These are phyloP conservation scores for Hydrolagus colliei DNA, from an alignment of 2,797 vertebrate species.

Conservation along the genomic window DNA sequence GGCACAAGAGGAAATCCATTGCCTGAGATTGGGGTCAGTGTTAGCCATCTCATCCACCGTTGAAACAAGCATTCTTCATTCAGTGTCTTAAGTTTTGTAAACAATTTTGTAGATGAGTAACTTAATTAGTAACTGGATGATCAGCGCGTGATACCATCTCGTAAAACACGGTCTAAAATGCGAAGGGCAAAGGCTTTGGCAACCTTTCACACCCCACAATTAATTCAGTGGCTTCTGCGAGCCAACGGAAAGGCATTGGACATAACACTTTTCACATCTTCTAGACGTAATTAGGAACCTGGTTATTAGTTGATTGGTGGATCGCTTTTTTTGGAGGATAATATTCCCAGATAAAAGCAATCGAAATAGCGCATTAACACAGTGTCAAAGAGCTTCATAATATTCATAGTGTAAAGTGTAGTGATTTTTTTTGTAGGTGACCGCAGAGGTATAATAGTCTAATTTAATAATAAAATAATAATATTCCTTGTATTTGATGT, in stretches of 20 bases:
- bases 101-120: not conserved
- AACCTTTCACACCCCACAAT: not conserved
- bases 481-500: too few species aligned
- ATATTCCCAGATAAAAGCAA: too few species aligned
- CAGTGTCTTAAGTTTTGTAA: not conserved
- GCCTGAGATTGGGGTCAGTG: not conserved
- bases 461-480: too few species aligned
- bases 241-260: not conserved
- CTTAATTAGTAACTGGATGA: not conserved
- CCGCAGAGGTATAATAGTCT: too few species aligned
- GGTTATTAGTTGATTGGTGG: too few species aligned
- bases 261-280: too few species aligned
- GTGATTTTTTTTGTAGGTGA: too few species aligned
- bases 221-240: not conserved
- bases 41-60: not conserved
- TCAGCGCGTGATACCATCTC: conserved; percentile 1
- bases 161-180: not conserved
- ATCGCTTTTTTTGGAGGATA: too few species aligned
- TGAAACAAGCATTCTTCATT: not conserved
- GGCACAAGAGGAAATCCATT: not conserved
- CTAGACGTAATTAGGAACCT: too few species aligned
- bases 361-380: too few species aligned
- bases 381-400: too few species aligned
- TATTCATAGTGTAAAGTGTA: too few species aligned
- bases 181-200: not conserved